Evolutionary conservation across 2,888 invertebrate species (phyloP).

Genomic region (Fragum sueziense): DNA sequence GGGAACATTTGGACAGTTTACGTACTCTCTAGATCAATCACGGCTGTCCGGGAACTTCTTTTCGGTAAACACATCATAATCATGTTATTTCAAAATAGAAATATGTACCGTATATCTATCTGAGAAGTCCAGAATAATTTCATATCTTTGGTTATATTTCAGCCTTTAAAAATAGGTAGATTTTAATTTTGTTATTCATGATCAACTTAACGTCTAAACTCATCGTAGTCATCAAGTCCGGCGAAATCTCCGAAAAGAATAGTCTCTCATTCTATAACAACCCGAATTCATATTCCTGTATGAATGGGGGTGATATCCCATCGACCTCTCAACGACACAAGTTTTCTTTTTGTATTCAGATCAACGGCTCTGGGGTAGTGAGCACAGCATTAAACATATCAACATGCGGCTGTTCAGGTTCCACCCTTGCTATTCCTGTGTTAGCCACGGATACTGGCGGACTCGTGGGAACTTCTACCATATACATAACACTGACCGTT

Average conservation of each 20-base stretch:
- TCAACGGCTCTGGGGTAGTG: neutral
- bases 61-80: neutral
- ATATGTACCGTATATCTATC: too few relatives aligned
- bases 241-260: too few relatives aligned
- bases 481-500: slow-evolving; percentile 10
- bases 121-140: too few relatives aligned
- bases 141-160: too few relatives aligned
- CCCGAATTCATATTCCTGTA: neutral
- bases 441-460: slow-evolving; percentile 21
- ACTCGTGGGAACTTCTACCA: neutral
- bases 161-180: too few relatives aligned
- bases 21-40: slow-evolving; percentile 26
- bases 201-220: too few relatives aligned
- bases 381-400: slow-evolving; percentile 3
- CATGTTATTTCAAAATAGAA: too few relatives aligned
- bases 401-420: slow-evolving; percentile 12
- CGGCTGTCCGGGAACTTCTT: neutral
- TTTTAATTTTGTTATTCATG: too few relatives aligned
- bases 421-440: slow-evolving; percentile 14
- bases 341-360: too few relatives aligned
- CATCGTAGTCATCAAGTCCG: too few relatives aligned
- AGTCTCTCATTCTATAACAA: neutral
- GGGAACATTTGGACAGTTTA: slow-evolving; percentile 23
- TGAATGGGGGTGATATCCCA: neutral
- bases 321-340: neutral